phyloP scores from a whole-genome alignment of 2,888 invertebrate genomes.

The Yponomeuta plumbellus region DNA sequence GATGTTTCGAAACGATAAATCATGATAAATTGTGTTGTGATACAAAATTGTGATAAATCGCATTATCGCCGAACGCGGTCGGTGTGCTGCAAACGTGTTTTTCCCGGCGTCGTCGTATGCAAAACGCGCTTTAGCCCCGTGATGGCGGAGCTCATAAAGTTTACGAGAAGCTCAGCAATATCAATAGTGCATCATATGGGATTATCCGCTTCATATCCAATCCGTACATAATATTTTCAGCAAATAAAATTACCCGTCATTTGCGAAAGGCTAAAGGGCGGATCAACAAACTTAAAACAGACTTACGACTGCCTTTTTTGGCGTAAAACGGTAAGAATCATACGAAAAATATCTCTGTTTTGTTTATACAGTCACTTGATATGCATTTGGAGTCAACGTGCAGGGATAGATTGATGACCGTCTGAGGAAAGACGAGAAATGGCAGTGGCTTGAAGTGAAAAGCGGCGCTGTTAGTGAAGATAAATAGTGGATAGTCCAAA shows the following conservation, averaged over 20 bases:
- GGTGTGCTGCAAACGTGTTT: slow-evolving; percentile 9
- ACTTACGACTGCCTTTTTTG: background rate
- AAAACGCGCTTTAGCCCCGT: background rate
- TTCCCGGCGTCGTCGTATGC: slow-evolving; percentile 10
- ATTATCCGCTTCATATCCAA: slow-evolving; percentile 50
- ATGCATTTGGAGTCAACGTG: background rate
- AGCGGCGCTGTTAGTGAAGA: background rate
- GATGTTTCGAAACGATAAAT: background rate
- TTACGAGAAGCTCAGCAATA: slow-evolving; percentile 46
- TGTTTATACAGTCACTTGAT: background rate
- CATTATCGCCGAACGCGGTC: slow-evolving; percentile 1
- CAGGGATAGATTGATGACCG: background rate
- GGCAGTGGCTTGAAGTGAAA: background rate
- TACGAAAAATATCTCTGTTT: background rate
- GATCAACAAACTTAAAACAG: background rate
- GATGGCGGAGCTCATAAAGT: slow-evolving; percentile 34
- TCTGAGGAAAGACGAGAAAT: background rate
- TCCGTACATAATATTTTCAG: slow-evolving; percentile 50
- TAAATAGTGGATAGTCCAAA: slow-evolving; percentile 3
- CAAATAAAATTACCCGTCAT: slow-evolving; percentile 38
- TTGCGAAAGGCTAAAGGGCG: background rate
- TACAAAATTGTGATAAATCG: background rate
- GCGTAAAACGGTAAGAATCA: background rate
- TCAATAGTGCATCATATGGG: slow-evolving; percentile 53
- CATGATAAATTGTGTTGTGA: slow-evolving; percentile 5